Percentiles rank a stretch among this genome's conserved stretches.
phyloP scores from a whole-genome alignment of 2,113 vertebrate genomes.

The pig (Sus scrofa) region T2T-Sscrofa CM000817.6:2698501-2699000 shows the following conservation, averaged over 20 bases:
- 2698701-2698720: neutral
- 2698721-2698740: no score
- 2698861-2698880: rapidly evolving
- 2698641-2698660: neutral
- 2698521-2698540: rapidly evolving
- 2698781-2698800: no score
- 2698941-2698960: no score
- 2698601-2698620: neutral
- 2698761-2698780: no score
- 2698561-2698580: neutral
- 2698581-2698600: no score
- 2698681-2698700: rapidly evolving
- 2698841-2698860: no score
- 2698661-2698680: rapidly evolving
- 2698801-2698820: no score
- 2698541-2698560: neutral
- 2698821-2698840: no score
- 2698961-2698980: neutral
- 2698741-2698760: neutral
- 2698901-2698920: neutral
- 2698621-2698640: neutral
- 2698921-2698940: neutral
- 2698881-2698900: neutral
- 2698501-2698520: rapidly evolving
- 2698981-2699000: neutral